These are phyloP conservation scores for Caradrina kadenii DNA, from an alignment of 2,888 invertebrate species.

Conservation along the genomic window DNA sequence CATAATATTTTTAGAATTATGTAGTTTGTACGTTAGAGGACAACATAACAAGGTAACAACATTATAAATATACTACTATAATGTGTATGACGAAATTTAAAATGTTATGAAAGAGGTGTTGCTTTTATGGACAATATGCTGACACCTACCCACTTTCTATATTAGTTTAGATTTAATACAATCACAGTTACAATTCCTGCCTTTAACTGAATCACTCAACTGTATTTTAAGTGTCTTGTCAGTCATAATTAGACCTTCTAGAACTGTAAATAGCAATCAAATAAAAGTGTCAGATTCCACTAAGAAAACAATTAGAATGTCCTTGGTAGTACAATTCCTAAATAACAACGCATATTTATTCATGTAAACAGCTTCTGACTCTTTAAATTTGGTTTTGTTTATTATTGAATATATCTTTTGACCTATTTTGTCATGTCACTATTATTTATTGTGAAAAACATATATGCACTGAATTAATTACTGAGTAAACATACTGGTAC, in stretches of 20 bases:
- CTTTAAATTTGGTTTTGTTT: conserved; percentile 22
- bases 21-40: conserved; percentile 86
- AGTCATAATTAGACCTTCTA: conserved; percentile 14
- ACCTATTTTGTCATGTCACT: conserved; percentile 34
- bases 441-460: conserved; percentile 9
- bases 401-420: conserved; percentile 15
- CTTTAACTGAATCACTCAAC: not conserved
- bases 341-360: conserved; percentile 36
- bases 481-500: not conserved
- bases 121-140: conserved; percentile 68
- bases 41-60: conserved; percentile 83
- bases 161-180: conserved; percentile 26
- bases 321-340: conserved; percentile 56
- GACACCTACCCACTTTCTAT: conserved; percentile 78
- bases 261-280: conserved; percentile 22
- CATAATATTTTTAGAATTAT: conserved; percentile 90
- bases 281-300: conserved; percentile 45
- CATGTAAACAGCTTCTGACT: conserved; percentile 8
- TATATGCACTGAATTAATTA: not conserved
- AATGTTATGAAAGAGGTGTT: conserved; percentile 65
- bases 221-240: not conserved
- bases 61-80: conserved; percentile 71
- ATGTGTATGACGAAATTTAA: conserved; percentile 60
- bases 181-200: conserved; percentile 31
- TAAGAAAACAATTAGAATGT: conserved; percentile 60